Conservation (phyloP, 2,797 vertebrate species). For the Buphagus erythrorhynchus region DNA sequence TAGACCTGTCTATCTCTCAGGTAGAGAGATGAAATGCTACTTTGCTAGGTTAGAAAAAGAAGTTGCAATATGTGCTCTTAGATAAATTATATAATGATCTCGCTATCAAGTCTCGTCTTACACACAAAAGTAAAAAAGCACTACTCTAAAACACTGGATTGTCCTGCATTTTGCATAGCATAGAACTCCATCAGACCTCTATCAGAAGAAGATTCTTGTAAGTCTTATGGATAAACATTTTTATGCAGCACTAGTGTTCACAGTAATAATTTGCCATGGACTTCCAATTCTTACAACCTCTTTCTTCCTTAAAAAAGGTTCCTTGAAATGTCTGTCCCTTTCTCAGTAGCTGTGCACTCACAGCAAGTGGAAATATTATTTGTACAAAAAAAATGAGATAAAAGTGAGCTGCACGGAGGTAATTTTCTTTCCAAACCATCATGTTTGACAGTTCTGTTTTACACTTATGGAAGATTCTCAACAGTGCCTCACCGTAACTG, state of each 20-base stretch:
- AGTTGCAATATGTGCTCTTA: background rate
- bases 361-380: background rate
- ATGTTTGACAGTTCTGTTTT: background rate
- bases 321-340: background rate
- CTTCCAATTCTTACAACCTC: background rate
- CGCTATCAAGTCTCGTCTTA: background rate
- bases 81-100: background rate
- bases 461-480: background rate
- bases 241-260: background rate
- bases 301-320: background rate
- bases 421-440: background rate
- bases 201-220: background rate
- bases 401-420: background rate
- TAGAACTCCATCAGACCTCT: background rate
- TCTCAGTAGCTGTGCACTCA: background rate
- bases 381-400: background rate
- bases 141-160: background rate
- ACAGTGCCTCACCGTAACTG: background rate
- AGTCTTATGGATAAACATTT: background rate
- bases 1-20: background rate
- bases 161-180: background rate
- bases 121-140: background rate
- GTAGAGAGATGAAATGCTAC: background rate
- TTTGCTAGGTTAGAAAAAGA: background rate
- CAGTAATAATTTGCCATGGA: background rate